Conservation (phyloP, 2,797 vertebrate species). For the Scomberomorus guttatus region DNA sequence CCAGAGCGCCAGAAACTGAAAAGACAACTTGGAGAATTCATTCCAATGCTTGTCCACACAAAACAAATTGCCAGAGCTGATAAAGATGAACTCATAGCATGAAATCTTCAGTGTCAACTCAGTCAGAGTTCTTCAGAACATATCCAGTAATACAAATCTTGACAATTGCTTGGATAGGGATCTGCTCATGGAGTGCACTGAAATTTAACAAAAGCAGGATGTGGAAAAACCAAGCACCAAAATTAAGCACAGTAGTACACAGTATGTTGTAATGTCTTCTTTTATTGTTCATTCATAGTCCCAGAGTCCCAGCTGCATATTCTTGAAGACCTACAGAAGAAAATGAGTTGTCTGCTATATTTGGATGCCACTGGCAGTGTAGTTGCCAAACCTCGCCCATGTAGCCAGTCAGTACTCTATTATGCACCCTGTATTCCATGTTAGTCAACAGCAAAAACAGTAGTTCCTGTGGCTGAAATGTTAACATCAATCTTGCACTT, state of each 20-base stretch:
- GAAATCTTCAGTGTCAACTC: slow-evolving; percentile 10
- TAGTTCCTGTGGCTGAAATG: slow-evolving; percentile 13
- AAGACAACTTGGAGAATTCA: slow-evolving; percentile 7
- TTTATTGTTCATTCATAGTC: slow-evolving; percentile 19
- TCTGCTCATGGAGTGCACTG: not conserved
- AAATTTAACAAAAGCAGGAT: slow-evolving; percentile 19
- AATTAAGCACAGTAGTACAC: slow-evolving; percentile 2
- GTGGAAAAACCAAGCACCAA: slow-evolving; percentile 6
- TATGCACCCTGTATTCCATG: slow-evolving; percentile 17
- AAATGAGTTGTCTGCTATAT: not conserved
- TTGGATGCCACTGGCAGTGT: slow-evolving; percentile 35
- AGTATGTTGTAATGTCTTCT: slow-evolving; percentile 16
- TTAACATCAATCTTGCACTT: slow-evolving; percentile 14
- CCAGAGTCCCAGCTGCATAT: slow-evolving; percentile 14
- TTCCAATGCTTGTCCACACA: slow-evolving; percentile 11
- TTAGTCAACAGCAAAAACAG: slow-evolving; percentile 17
- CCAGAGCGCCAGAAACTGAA: not conserved
- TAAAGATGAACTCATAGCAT: not conserved
- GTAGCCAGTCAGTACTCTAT: slow-evolving; percentile 4
- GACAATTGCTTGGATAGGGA: slow-evolving; percentile 1
- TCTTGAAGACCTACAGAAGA: not conserved
- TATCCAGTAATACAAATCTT: slow-evolving; percentile 19
- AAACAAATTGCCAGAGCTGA: slow-evolving; percentile 5
- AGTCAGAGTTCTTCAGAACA: not conserved
- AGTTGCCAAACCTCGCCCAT: slow-evolving; percentile 12